phyloP scores from a whole-genome alignment of 2,113 vertebrate genomes.

The Corydoras maculifer region DNA sequence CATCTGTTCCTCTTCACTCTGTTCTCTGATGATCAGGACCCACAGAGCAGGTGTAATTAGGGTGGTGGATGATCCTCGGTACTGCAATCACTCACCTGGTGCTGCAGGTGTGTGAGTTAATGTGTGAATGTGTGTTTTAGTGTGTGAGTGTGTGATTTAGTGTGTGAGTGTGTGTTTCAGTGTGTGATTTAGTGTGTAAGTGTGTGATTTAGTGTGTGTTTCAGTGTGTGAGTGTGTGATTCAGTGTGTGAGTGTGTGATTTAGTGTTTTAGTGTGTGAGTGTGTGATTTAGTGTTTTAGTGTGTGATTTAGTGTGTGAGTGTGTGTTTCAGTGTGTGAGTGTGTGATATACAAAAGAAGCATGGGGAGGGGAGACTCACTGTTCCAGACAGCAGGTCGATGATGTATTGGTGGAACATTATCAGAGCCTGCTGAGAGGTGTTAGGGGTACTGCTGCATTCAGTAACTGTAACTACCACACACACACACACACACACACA shows the following conservation, averaged over 20 bases:
- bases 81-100: background rate
- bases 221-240: too few species aligned
- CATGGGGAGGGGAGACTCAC: background rate
- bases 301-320: background rate
- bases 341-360: background rate
- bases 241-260: too few species aligned
- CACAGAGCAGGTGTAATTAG: background rate
- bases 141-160: too few species aligned
- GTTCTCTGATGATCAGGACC: background rate
- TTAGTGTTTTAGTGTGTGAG: too few species aligned
- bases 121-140: too few species aligned
- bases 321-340: conserved; percentile 6
- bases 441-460: background rate
- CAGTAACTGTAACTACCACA: background rate
- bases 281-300: too few species aligned
- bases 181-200: too few species aligned
- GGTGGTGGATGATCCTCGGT: background rate
- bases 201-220: too few species aligned
- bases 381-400: conserved; percentile 80
- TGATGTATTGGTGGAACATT: conserved; percentile 67
- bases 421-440: conserved; percentile 1
- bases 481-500: conserved; percentile 1
- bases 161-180: too few species aligned
- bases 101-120: background rate
- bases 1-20: background rate